Percentiles rank a stretch among this genome's conserved stretches.
Conservation (phyloP, 2,888 invertebrate genomes). For the Hirtodrosophila cameraria region DNA sequence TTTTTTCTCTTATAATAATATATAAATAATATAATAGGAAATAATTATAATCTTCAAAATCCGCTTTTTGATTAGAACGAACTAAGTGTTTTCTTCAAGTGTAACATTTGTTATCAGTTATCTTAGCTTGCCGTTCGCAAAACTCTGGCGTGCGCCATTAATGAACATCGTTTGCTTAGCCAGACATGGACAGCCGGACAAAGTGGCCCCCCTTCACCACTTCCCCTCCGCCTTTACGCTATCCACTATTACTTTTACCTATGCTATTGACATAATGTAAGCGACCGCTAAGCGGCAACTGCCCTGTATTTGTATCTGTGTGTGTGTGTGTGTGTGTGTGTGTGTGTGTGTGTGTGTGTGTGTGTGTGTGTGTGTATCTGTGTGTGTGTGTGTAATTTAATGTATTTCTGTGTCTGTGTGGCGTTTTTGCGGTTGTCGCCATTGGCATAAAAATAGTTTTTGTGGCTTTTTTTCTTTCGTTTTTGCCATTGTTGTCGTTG, state of each 20-base stretch:
- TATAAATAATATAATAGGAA: too few relatives aligned
- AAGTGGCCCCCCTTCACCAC: not conserved
- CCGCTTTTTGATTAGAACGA: not conserved
- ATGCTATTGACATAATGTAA: conserved; percentile 75
- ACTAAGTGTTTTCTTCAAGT: conserved; percentile 24
- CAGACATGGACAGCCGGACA: conserved; percentile 54
- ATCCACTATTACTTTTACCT: conserved; percentile 41
- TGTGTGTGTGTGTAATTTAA: conserved; percentile 3
- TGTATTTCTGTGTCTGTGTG: conserved; percentile 34
- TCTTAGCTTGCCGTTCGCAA: conserved; percentile 61
- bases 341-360: conserved; percentile 10
- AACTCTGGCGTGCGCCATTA: conserved; percentile 75
- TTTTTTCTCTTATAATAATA: too few relatives aligned
- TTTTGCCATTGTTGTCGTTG: conserved; percentile 11
- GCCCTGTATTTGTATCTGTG: conserved; percentile 11
- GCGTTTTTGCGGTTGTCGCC: conserved; percentile 59
- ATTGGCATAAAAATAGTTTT: conserved; percentile 75
- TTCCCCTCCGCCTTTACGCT: not conserved
- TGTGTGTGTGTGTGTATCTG: conserved; percentile 41
- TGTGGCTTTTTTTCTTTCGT: conserved; percentile 22
- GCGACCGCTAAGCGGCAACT: conserved; percentile 41
- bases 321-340: conserved; percentile 22
- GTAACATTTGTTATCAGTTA: conserved; percentile 65
- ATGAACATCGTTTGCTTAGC: conserved; percentile 75
- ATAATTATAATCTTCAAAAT: too few relatives aligned